Conservation (phyloP, 2,797 vertebrate species). For the Aphelocoma californica region DNA sequence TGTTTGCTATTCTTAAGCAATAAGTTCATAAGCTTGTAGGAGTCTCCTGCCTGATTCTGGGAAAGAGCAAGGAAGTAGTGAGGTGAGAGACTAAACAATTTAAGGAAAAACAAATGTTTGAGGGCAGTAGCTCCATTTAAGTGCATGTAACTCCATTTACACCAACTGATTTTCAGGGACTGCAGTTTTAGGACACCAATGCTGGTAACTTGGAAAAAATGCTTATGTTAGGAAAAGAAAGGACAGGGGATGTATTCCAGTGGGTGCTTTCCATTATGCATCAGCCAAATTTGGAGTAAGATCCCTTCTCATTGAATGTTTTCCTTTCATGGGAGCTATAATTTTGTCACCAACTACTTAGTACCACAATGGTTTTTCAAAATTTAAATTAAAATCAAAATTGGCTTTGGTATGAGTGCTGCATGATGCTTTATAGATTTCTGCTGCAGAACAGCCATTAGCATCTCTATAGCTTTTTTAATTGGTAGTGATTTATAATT, state of each 20-base stretch:
- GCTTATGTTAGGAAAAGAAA: neutral
- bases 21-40: neutral
- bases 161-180: neutral
- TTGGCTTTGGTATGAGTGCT: neutral
- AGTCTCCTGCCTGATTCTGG: neutral
- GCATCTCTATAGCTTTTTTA: neutral
- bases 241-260: neutral
- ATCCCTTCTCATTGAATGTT: neutral
- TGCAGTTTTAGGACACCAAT: neutral
- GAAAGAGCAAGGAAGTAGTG: neutral
- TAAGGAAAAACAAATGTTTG: neutral
- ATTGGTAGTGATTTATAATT: neutral
- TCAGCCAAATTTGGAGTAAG: neutral
- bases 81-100: slow-evolving; percentile 37
- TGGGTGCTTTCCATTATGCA: neutral
- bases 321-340: neutral
- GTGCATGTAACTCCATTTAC: neutral
- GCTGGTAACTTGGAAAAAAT: slow-evolving; percentile 18
- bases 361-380: neutral
- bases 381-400: neutral
- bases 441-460: neutral
- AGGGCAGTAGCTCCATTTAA: neutral
- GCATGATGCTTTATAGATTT: neutral
- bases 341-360: neutral
- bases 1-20: neutral